phyloP scores from a whole-genome alignment of 2,113 vertebrate species.

The Dipodomys ordii region DNA sequence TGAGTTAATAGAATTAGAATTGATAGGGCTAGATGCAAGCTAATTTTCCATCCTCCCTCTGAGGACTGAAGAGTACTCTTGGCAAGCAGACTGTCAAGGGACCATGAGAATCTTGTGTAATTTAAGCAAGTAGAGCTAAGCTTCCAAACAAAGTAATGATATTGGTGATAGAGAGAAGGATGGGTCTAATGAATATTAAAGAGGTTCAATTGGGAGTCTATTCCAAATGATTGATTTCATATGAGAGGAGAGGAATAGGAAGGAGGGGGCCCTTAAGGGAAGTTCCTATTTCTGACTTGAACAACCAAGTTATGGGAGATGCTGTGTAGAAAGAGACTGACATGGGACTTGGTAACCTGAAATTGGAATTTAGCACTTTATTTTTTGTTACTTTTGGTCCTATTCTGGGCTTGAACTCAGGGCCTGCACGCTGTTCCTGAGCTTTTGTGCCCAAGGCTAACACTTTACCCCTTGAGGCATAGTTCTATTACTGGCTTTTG shows the following conservation, averaged over 20 bases:
- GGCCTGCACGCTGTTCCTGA: too few relatives aligned
- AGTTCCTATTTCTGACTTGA: background rate
- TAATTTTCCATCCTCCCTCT: background rate
- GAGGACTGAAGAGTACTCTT: background rate
- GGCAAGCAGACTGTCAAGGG: background rate
- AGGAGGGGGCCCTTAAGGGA: fast-evolving
- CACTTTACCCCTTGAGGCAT: too few relatives aligned
- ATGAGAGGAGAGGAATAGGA: background rate
- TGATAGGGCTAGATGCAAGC: background rate
- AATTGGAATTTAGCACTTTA: background rate
- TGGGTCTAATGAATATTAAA: background rate
- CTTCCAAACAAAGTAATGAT: background rate
- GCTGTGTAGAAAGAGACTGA: background rate
- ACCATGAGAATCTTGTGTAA: background rate
- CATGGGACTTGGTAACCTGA: background rate
- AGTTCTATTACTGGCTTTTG: too few relatives aligned
- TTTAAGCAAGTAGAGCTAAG: background rate
- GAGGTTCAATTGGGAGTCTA: background rate
- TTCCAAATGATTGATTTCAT: background rate
- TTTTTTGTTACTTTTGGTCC: too few relatives aligned
- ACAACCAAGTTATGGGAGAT: background rate
- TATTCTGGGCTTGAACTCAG: too few relatives aligned
- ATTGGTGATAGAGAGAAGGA: background rate
- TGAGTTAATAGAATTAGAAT: conserved; percentile 31
- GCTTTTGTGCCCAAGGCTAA: too few relatives aligned